Percentiles rank a stretch among this genome's conserved stretches.
Evolutionary conservation across 2,797 vertebrate species (phyloP).

Genomic region (Eulemur albifrons): DNA sequence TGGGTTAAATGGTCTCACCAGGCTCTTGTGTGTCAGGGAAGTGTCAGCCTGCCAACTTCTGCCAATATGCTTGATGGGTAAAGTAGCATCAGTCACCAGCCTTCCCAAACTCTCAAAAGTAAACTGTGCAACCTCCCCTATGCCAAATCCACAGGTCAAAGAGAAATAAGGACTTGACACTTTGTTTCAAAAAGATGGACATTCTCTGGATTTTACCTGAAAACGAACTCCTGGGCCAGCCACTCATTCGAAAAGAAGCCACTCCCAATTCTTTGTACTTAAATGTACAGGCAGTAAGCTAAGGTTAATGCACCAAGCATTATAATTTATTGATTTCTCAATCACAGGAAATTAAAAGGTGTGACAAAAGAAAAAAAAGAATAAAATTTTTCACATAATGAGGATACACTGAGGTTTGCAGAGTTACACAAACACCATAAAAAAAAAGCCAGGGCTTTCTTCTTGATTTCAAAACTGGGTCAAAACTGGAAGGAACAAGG

Average conservation of each 20-base stretch:
- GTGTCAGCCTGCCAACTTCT: neutral
- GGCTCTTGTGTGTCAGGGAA: neutral
- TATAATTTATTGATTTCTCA: neutral
- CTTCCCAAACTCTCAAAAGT: neutral
- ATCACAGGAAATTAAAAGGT: neutral
- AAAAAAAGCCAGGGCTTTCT: slow-evolving; percentile 18
- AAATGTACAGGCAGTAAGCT: neutral
- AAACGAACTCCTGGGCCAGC: slow-evolving; percentile 24
- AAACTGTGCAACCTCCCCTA: neutral
- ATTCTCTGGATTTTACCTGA: slow-evolving; percentile 15
- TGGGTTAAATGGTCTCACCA: neutral
- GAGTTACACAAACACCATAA: neutral
- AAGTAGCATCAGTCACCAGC: neutral
- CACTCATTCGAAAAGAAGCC: neutral
- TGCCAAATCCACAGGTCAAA: neutral
- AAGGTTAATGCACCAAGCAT: neutral
- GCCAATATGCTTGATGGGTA: neutral
- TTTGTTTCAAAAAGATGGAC: neutral
- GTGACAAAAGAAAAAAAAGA: neutral
- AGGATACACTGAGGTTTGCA: neutral
- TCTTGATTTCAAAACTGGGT: slow-evolving; percentile 66
- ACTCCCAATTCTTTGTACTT: neutral
- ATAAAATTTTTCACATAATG: slow-evolving; percentile 15
- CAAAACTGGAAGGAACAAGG: slow-evolving; percentile 48
- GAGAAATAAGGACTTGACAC: neutral